These are phyloP conservation scores for Pyralis farinalis DNA, from an alignment of 2,888 invertebrate genomes.

Conservation along the genomic window DNA sequence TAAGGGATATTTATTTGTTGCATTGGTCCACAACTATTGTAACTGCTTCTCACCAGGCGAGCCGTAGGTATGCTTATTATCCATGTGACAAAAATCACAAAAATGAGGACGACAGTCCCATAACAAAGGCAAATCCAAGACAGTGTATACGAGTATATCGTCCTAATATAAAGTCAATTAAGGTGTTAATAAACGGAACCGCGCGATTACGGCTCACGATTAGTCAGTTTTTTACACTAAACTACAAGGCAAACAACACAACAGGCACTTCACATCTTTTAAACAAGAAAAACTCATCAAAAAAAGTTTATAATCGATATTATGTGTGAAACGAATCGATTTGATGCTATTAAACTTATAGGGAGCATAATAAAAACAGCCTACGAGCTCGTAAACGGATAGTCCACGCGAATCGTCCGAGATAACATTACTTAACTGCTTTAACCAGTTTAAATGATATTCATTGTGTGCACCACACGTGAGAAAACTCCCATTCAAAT, in stretches of 20 bases:
- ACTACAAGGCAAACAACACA: slow-evolving; percentile 7
- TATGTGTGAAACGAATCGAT: slow-evolving; percentile 4
- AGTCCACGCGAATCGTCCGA: slow-evolving; percentile 11
- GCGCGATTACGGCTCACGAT: too few relatives aligned
- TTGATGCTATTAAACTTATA: slow-evolving; percentile 2
- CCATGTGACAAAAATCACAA: too few relatives aligned
- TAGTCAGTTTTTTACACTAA: slow-evolving; percentile 2
- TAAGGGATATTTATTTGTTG: too few relatives aligned
- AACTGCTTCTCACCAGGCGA: too few relatives aligned
- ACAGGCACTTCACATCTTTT: not conserved
- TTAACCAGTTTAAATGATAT: slow-evolving; percentile 49
- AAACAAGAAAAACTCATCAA: not conserved
- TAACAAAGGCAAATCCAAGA: too few relatives aligned
- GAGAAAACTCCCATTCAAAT: slow-evolving; percentile 46
- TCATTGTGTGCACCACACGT: slow-evolving; percentile 52
- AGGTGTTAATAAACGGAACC: too few relatives aligned
- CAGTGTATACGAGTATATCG: too few relatives aligned
- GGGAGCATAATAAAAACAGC: slow-evolving; percentile 8
- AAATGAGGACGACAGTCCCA: too few relatives aligned
- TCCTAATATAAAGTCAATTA: too few relatives aligned
- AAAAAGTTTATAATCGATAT: not conserved
- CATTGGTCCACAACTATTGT: too few relatives aligned
- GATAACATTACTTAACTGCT: slow-evolving; percentile 37
- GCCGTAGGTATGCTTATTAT: too few relatives aligned
- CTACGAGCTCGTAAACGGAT: not conserved